These are phyloP conservation scores for Lycophotia porphyrea DNA, from an alignment of 2,888 invertebrate genomes.

Conservation along the genomic window DNA sequence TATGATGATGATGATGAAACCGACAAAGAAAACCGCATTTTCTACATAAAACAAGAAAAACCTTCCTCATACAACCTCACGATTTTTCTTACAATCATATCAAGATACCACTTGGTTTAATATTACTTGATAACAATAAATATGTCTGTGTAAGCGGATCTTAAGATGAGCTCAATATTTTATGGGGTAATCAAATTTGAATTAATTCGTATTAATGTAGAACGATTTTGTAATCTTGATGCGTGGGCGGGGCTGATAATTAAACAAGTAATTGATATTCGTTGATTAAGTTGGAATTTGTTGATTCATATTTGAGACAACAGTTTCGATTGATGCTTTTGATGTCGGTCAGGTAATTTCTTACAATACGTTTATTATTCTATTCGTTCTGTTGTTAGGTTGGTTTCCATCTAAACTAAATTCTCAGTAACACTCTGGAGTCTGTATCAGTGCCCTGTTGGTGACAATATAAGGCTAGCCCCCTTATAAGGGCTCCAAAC, in stretches of 20 bases:
- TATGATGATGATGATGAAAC: no score
- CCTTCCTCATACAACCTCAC: neutral
- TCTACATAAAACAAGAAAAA: constrained; percentile 21
- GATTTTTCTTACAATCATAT: constrained; percentile 34
- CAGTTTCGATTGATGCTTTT: constrained; percentile 33
- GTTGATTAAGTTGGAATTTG: constrained; percentile 50
- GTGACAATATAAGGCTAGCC: neutral
- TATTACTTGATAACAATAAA: constrained; percentile 60
- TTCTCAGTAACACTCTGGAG: neutral
- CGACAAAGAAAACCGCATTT: neutral
- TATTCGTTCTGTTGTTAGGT: neutral
- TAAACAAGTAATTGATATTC: constrained; percentile 61
- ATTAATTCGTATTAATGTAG: constrained; percentile 59
- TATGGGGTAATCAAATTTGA: constrained; percentile 58
- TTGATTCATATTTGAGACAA: constrained; percentile 47
- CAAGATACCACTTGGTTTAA: constrained; percentile 28
- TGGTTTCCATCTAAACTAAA: neutral
- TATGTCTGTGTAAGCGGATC: constrained; percentile 57
- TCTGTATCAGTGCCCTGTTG: no score
- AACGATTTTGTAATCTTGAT: constrained; percentile 52
- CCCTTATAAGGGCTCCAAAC: neutral
- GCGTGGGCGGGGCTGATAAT: constrained; percentile 61
- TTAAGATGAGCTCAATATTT: constrained; percentile 51
- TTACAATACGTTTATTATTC: constrained; percentile 2
- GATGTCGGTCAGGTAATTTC: neutral